Conservation (phyloP, 2,797 vertebrate genomes). For the Uromys caudimaculatus region DNA sequence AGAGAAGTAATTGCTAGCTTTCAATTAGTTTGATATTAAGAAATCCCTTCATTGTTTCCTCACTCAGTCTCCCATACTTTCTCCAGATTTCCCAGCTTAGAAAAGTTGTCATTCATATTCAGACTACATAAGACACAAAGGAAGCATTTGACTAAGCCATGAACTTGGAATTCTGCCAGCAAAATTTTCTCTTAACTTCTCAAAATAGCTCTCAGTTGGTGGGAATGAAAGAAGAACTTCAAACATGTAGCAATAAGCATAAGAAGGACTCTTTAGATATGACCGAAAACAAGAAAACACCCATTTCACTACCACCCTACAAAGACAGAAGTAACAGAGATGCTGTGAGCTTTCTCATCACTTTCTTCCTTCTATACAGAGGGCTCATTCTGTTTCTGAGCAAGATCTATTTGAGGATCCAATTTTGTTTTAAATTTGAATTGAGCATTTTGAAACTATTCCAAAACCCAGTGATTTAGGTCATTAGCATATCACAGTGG, state of each 20-base stretch:
- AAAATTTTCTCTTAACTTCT: conserved; percentile 10
- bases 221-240: neutral
- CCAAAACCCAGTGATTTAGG: conserved; percentile 47
- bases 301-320: neutral
- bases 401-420: conserved; percentile 3
- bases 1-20: conserved; percentile 16
- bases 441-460: conserved; percentile 53
- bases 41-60: neutral
- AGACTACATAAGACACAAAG: conserved; percentile 20
- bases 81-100: neutral
- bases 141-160: neutral
- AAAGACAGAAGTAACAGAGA: conserved; percentile 1
- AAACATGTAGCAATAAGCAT: neutral
- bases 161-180: conserved; percentile 4
- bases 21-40: neutral
- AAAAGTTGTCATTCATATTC: conserved; percentile 49
- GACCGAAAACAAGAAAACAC: neutral
- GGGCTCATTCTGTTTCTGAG: neutral
- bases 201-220: neutral
- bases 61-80: neutral
- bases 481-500: conserved; percentile 49
- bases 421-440: conserved; percentile 63
- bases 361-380: conserved; percentile 23
- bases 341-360: neutral
- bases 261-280: neutral